Percentiles rank a stretch among this genome's conserved stretches.
phyloP scores from a whole-genome alignment of 37 sponge, comb jelly and placozoan genomes.

The Hexactinellida sp. region DNA sequence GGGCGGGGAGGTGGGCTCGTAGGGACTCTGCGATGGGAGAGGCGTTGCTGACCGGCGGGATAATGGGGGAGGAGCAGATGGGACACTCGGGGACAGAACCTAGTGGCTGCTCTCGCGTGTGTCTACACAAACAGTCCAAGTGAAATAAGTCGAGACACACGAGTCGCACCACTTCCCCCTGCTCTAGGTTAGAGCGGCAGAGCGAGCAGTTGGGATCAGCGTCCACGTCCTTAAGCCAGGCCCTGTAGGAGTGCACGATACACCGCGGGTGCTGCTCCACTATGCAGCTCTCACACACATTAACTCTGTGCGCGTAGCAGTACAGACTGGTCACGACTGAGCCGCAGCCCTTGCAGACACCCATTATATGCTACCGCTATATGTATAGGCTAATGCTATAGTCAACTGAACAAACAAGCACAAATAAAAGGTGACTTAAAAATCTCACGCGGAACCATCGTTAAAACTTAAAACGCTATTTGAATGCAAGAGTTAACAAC shows the following conservation, averaged over 20 bases:
- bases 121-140: neutral
- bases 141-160: conserved; percentile 29
- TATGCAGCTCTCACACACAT: conserved; percentile 92
- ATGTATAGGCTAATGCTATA: no score
- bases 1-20: neutral
- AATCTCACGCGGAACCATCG: no score
- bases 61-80: neutral
- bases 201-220: conserved; percentile 57
- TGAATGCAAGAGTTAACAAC: no score
- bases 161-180: conserved; percentile 55
- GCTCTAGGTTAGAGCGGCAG: conserved; percentile 42
- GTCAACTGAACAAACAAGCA: no score
- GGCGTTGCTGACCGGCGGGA: neutral
- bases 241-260: conserved; percentile 72
- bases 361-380: conserved; percentile 42
- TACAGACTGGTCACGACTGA: conserved; percentile 81
- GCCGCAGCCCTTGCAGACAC: conserved; percentile 86
- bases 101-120: neutral
- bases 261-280: conserved; percentile 70
- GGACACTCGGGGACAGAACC: neutral
- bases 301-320: conserved; percentile 86
- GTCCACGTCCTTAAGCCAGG: conserved; percentile 93
- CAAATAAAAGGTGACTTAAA: no score
- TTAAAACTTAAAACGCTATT: no score
- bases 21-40: neutral